phyloP scores from a whole-genome alignment of 2,113 vertebrate species.

The Henicopernis longicauda region DNA sequence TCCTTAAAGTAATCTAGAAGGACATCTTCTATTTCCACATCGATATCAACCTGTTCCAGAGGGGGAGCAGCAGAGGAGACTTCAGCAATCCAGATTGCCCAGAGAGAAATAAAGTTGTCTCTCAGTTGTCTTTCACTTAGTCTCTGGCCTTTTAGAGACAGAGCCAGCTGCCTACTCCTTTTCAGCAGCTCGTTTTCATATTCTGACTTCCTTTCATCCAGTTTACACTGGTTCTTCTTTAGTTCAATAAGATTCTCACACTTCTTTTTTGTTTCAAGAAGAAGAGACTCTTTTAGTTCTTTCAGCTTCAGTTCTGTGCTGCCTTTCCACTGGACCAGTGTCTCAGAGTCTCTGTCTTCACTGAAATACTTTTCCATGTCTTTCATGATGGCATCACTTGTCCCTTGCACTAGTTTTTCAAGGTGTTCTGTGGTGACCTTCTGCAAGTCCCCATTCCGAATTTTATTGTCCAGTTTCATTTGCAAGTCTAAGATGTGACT shows the following conservation, averaged over 20 bases:
- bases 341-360: constrained; percentile 51
- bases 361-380: constrained; percentile 51
- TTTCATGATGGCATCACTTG: neutral
- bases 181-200: constrained; percentile 34
- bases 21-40: constrained; percentile 26
- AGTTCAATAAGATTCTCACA: neutral
- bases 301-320: constrained; percentile 4
- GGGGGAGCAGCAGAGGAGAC: neutral
- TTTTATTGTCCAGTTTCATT: constrained; percentile 31
- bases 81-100: constrained; percentile 1
- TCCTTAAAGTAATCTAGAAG: constrained; percentile 27
- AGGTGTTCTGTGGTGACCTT: neutral
- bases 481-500: constrained; percentile 50
- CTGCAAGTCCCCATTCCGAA: constrained; percentile 22
- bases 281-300: constrained; percentile 7
- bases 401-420: neutral
- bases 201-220: neutral
- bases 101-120: constrained; percentile 22
- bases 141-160: neutral
- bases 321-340: constrained; percentile 57
- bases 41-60: neutral
- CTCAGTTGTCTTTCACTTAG: constrained; percentile 17
- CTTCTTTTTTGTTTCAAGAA: constrained; percentile 18
- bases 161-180: constrained; percentile 29
- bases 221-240: neutral